phyloP scores from a whole-genome alignment of 2,888 invertebrate genomes.

The Gibbula magus region DNA sequence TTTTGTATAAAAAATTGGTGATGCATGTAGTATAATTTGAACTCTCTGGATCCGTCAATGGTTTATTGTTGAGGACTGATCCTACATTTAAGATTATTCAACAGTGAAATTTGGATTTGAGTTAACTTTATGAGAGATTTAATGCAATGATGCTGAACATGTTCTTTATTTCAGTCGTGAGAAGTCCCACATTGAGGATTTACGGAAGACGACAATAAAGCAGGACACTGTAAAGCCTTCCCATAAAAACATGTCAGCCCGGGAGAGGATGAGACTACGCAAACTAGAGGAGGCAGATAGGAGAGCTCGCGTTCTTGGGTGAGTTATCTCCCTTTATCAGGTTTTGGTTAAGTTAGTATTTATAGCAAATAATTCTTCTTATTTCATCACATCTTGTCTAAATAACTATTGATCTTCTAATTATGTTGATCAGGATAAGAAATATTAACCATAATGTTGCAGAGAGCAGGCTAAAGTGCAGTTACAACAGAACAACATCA shows the following conservation, averaged over 20 bases:
- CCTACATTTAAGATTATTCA: no score
- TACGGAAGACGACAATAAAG: slow-evolving; percentile 52
- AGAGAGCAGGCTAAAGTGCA: slow-evolving; percentile 63
- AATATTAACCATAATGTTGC: slow-evolving; percentile 29
- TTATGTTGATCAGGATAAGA: no score
- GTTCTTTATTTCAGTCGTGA: slow-evolving; percentile 53
- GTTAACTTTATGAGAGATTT: background rate
- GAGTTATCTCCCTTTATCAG: no score
- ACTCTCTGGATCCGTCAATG: no score
- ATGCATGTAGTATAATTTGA: no score
- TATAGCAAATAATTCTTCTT: background rate
- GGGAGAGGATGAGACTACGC: slow-evolving; percentile 70
- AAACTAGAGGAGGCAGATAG: slow-evolving; percentile 72
- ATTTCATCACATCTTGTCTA: no score
- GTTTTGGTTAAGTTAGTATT: no score
- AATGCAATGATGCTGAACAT: background rate
- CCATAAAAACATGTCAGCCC: slow-evolving; percentile 66
- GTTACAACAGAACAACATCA: slow-evolving; percentile 59
- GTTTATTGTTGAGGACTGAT: no score
- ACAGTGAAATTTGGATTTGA: no score
- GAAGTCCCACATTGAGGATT: slow-evolving; percentile 62
- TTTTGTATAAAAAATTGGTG: no score
- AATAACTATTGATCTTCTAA: no score
- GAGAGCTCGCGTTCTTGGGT: slow-evolving; percentile 45
- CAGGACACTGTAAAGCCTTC: slow-evolving; percentile 39